Conservation (phyloP, 2,797 vertebrate genomes). For the Loris lydekkerianus region DNA sequence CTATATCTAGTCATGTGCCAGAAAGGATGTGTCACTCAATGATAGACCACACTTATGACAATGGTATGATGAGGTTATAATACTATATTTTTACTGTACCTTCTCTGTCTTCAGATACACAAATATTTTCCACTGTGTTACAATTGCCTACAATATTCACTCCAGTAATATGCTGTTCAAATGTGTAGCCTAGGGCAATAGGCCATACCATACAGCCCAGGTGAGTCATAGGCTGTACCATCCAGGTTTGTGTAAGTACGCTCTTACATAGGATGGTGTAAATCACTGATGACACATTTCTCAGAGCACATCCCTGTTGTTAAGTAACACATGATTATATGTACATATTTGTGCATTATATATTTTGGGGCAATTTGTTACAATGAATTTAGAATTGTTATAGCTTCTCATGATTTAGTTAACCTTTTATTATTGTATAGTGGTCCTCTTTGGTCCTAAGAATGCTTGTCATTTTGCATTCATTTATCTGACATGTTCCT, state of each 20-base stretch:
- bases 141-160: neutral
- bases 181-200: neutral
- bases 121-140: neutral
- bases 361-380: constrained; percentile 7
- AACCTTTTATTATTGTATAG: neutral
- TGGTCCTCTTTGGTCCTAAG: neutral
- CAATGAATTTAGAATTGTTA: constrained; percentile 38
- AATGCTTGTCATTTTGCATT: neutral
- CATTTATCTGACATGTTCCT: neutral
- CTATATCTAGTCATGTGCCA: neutral
- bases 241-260: neutral
- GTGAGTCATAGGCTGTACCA: neutral
- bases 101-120: neutral
- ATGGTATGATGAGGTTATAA: neutral
- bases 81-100: neutral
- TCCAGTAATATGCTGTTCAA: neutral
- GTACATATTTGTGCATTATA: neutral
- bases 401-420: neutral
- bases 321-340: neutral
- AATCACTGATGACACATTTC: no score
- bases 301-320: no score
- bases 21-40: neutral
- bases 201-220: neutral
- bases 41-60: neutral
- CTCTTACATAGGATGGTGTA: neutral